Evolutionary conservation across 2,113 vertebrate species (phyloP).

Genomic region (Athene noctua): DNA sequence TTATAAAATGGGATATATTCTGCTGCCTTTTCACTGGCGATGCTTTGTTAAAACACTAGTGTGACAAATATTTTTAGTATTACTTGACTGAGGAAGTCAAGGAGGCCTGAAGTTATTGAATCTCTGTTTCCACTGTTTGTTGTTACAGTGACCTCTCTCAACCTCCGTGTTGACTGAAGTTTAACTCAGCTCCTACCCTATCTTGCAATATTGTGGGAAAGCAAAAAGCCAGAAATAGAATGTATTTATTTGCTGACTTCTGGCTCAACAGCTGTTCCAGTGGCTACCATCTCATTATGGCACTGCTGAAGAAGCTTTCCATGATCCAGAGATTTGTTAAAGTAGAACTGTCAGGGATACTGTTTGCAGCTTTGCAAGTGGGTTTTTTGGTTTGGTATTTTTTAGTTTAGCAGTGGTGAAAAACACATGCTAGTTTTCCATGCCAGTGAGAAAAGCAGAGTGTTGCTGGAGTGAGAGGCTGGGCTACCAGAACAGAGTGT

Average conservation of each 20-base stretch:
- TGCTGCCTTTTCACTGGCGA: neutral
- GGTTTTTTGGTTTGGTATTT: neutral
- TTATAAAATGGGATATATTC: neutral
- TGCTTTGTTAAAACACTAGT: neutral
- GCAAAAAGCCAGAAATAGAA: neutral
- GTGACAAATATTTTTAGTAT: neutral
- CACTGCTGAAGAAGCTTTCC: neutral
- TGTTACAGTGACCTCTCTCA: neutral
- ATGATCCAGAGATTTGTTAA: neutral
- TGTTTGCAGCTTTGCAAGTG: slow-evolving; percentile 38
- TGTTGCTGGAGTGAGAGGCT: neutral
- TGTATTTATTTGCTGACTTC: neutral
- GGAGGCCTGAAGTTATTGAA: neutral
- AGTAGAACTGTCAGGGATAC: neutral
- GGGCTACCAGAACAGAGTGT: neutral
- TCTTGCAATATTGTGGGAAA: neutral
- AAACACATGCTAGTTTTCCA: neutral
- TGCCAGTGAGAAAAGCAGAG: neutral
- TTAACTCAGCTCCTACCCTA: neutral
- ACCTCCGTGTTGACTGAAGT: neutral
- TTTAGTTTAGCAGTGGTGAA: neutral
- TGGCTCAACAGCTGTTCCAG: neutral
- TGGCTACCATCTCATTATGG: neutral
- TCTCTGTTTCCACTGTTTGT: neutral
- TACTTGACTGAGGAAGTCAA: neutral